A percentile compares a stretch with the other conserved stretches of the same genome.
These are phyloP conservation scores for Phenacoccus solenopsis DNA, from an alignment of 1,140 invertebrate genomes.

Conservation along the genomic window DNA sequence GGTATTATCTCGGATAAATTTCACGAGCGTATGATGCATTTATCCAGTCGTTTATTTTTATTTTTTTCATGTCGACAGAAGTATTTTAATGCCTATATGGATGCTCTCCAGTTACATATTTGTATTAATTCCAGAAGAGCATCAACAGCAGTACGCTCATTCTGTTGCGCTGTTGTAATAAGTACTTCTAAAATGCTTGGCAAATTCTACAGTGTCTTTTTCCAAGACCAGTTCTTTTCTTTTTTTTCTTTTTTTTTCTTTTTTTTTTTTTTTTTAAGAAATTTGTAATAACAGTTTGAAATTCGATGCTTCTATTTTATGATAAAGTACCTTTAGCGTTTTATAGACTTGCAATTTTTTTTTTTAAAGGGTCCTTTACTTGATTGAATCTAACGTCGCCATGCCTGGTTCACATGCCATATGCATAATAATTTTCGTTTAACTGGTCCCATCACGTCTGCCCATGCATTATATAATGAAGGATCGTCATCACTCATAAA, in stretches of 20 bases:
- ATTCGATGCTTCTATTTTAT: background rate
- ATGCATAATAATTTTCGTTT: slow-evolving; percentile 9
- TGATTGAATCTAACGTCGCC: slow-evolving; percentile 12
- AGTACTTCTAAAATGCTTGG: slow-evolving; percentile 1
- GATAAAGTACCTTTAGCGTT: background rate
- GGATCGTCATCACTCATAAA: slow-evolving; percentile 19
- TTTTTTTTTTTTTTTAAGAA: no score
- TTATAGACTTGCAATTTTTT: slow-evolving; percentile 13
- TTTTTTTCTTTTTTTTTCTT: no score
- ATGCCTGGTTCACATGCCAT: slow-evolving; percentile 12
- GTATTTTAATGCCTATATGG: slow-evolving; percentile 9
- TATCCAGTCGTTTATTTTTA: slow-evolving; percentile 7
- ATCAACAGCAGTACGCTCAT: slow-evolving; percentile 13
- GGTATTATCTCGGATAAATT: background rate
- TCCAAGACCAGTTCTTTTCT: background rate
- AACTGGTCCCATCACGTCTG: background rate
- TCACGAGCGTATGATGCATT: slow-evolving; percentile 9
- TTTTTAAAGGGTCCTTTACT: slow-evolving; percentile 4
- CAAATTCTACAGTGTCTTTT: slow-evolving; percentile 10
- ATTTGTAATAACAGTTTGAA: background rate
- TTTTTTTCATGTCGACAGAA: slow-evolving; percentile 5
- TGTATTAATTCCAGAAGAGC: slow-evolving; percentile 8
- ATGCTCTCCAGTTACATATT: slow-evolving; percentile 19
- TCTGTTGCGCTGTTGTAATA: slow-evolving; percentile 5
- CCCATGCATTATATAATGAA: slow-evolving; percentile 10